A percentile compares a stretch with the other conserved stretches of the same genome.
Conservation (phyloP, 2,113 vertebrate species). For the Electrona antarctica region DNA sequence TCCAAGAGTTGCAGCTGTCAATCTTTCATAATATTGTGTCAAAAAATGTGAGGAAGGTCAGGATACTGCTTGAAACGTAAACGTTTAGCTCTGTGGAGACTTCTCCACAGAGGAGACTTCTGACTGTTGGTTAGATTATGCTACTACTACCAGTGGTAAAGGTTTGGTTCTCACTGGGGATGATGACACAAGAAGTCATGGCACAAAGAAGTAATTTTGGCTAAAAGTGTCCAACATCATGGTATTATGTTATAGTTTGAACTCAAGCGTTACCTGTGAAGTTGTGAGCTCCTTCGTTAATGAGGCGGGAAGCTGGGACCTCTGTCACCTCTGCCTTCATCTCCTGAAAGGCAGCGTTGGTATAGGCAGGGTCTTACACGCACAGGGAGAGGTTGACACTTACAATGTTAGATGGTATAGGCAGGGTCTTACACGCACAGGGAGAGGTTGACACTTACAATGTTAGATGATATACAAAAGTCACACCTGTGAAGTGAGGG, state of each 20-base stretch:
- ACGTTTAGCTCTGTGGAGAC: too few relatives aligned
- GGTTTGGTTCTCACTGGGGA: too few relatives aligned
- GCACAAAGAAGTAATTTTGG: not conserved
- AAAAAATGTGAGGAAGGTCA: not conserved
- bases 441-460: not conserved
- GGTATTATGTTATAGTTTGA: not conserved
- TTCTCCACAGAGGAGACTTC: not conserved
- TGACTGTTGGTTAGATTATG: too few relatives aligned
- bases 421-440: conserved; percentile 45
- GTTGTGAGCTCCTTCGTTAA: conserved; percentile 64
- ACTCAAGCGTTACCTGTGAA: conserved; percentile 39
- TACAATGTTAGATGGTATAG: conserved; percentile 59
- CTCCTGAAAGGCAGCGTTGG: conserved; percentile 82
- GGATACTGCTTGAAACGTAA: not conserved
- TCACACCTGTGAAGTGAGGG: too few relatives aligned
- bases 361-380: conserved; percentile 66
- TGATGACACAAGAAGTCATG: not conserved
- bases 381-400: not conserved
- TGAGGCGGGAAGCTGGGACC: conserved; percentile 78
- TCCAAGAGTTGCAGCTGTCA: too few relatives aligned
- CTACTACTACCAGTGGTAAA: too few relatives aligned
- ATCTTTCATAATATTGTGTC: too few relatives aligned
- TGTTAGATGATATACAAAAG: conserved; percentile 18
- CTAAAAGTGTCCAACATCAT: too few relatives aligned
- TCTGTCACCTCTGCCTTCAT: conserved; percentile 88